These are phyloP conservation scores for Pterocles burchelli DNA, from an alignment of 2,113 vertebrate genomes.

Conservation along the genomic window DNA sequence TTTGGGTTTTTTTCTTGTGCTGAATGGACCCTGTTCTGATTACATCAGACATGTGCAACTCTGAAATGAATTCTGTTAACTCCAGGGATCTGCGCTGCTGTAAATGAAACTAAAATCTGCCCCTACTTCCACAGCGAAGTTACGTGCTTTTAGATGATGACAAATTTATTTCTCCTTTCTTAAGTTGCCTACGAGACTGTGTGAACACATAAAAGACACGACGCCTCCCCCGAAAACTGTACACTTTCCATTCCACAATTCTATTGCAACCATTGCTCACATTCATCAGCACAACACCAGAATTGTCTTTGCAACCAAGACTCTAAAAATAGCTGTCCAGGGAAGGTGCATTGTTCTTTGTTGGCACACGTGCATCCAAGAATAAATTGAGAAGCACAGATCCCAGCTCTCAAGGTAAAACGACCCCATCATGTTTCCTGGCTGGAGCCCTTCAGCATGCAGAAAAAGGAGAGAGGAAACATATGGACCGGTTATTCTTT, in stretches of 20 bases:
- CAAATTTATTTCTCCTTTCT: slow-evolving; percentile 6
- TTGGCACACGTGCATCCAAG: background rate
- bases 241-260: background rate
- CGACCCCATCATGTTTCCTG: slow-evolving; percentile 20
- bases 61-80: background rate
- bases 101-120: background rate
- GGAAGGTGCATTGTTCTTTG: slow-evolving; percentile 40
- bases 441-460: background rate
- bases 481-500: slow-evolving; percentile 37
- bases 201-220: background rate
- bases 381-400: background rate
- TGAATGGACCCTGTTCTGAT: background rate
- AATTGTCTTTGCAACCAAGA: slow-evolving; percentile 3
- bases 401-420: background rate
- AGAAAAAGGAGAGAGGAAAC: slow-evolving; percentile 48
- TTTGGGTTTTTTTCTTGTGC: background rate
- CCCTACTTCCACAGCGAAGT: background rate
- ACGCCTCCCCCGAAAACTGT: background rate
- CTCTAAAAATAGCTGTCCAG: slow-evolving; percentile 42
- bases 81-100: background rate
- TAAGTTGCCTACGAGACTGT: background rate
- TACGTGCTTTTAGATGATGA: background rate
- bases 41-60: background rate
- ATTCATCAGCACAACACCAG: background rate
- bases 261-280: background rate